Conservation (phyloP, 2,888 invertebrate genomes). For the Arctia plantaginis region DNA sequence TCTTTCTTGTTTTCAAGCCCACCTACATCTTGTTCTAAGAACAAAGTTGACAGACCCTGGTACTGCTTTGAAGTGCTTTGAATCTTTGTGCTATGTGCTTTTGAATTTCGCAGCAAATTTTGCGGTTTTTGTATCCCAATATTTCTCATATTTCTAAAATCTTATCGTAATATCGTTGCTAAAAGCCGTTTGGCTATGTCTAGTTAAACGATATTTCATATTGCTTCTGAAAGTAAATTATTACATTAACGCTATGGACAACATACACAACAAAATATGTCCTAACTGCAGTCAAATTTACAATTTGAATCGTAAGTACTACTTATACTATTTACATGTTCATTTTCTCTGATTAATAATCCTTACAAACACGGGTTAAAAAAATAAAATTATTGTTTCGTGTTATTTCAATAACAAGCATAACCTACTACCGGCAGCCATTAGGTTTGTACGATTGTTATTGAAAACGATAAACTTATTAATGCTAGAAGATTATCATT, state of each 20-base stretch:
- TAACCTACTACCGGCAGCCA: background rate
- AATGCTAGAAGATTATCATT: background rate
- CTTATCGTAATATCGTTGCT: background rate
- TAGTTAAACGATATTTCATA: background rate
- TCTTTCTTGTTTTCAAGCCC: too few relatives aligned
- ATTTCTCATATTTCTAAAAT: background rate
- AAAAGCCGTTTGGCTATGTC: background rate
- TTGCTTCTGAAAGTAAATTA: background rate
- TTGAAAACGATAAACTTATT: background rate
- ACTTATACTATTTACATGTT: background rate
- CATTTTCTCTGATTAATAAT: background rate
- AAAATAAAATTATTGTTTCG: background rate
- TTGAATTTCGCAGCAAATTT: background rate
- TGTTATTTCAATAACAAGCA: background rate
- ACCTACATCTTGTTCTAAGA: too few relatives aligned
- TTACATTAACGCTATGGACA: constrained; percentile 61
- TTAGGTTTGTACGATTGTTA: background rate
- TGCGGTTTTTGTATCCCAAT: background rate
- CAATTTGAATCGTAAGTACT: constrained; percentile 71
- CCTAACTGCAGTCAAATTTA: constrained; percentile 79
- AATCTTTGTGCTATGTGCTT: too few relatives aligned
- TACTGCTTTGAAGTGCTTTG: too few relatives aligned
- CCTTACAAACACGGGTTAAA: background rate
- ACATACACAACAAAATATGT: constrained; percentile 69
- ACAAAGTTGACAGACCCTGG: too few relatives aligned